Evolutionary conservation across 2,797 vertebrate genomes (phyloP).

Genomic region (Meda fulgida): DNA sequence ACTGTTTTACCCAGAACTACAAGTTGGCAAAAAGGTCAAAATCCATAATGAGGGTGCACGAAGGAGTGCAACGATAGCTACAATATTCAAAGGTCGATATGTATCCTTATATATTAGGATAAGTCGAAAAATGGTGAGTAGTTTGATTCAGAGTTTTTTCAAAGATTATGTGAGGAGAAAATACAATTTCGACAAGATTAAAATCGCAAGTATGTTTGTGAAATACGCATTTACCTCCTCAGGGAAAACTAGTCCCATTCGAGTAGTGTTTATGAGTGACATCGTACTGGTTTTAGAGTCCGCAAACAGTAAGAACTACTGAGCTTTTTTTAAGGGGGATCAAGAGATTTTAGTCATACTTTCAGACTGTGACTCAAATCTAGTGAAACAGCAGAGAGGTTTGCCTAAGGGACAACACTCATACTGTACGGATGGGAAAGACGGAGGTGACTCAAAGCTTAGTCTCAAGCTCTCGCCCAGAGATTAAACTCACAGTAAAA

Average conservation of each 20-base stretch:
- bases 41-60: not conserved
- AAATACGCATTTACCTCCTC: not conserved
- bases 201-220: not conserved
- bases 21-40: not conserved
- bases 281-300: not conserved
- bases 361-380: constrained; percentile 23
- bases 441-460: constrained; percentile 50
- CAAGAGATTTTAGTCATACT: constrained; percentile 32
- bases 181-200: not conserved
- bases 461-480: constrained; percentile 41
- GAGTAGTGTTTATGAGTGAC: not conserved
- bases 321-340: not conserved
- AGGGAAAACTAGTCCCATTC: not conserved
- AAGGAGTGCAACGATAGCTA: not conserved
- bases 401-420: constrained; percentile 28
- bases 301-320: not conserved
- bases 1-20: not conserved
- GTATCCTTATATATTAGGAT: too few species aligned
- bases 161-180: not conserved
- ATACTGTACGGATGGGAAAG: constrained; percentile 5
- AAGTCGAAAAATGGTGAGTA: not conserved
- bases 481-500: constrained; percentile 52
- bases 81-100: not conserved
- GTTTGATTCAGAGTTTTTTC: not conserved
- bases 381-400: not conserved